Evolutionary conservation across 2,113 vertebrate genomes (phyloP).

Genomic region (Tinamus guttatus): DNA sequence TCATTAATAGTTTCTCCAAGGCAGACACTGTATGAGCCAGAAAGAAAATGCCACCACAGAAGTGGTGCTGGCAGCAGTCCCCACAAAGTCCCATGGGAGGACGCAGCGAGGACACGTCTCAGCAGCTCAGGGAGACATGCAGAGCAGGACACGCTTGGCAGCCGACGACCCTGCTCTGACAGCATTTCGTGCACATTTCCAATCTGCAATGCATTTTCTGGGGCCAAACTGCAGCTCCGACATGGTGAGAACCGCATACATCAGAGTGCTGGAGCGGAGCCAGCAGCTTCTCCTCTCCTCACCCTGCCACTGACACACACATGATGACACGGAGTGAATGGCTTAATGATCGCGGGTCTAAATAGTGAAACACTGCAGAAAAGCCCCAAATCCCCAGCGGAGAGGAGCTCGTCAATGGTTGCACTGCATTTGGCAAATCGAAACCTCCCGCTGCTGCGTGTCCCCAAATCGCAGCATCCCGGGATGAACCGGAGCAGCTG

Average conservation of each 20-base stretch:
- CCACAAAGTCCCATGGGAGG: not conserved
- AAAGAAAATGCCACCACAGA: not conserved
- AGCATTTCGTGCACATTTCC: not conserved
- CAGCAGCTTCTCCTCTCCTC: not conserved
- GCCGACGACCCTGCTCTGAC: not conserved
- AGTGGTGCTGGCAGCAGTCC: not conserved
- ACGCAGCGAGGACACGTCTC: not conserved
- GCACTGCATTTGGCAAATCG: fast-evolving
- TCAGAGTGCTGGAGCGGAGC: not conserved
- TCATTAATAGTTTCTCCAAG: not conserved
- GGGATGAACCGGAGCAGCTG: not conserved
- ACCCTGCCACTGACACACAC: not conserved
- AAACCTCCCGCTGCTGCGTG: not conserved
- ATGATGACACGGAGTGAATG: not conserved
- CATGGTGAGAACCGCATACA: not conserved
- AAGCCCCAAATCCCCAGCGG: not conserved
- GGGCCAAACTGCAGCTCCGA: not conserved
- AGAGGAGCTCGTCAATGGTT: not conserved
- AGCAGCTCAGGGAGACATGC: not conserved
- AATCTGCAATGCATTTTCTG: not conserved
- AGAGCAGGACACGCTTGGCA: not conserved
- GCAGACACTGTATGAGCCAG: not conserved
- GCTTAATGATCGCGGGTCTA: conserved; percentile 7
- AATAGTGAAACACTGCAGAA: fast-evolving
- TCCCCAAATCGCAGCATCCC: not conserved